These are phyloP conservation scores for Sebastes schlegelii DNA, from an alignment of 2,113 vertebrate genomes.

Conservation along the genomic window DNA sequence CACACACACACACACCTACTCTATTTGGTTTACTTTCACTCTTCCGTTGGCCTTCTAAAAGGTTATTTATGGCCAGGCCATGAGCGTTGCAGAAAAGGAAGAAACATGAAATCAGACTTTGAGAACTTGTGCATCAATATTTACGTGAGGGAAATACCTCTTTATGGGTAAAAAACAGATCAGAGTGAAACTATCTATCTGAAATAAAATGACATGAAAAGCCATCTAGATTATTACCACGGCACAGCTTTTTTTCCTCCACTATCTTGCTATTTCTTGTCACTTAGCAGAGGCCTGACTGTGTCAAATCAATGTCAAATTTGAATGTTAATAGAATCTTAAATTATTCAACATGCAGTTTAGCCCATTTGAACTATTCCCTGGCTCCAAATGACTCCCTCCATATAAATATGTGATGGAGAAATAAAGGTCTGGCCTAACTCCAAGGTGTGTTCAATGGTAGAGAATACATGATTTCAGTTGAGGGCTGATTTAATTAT, in stretches of 20 bases:
- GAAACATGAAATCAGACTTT: slow-evolving; percentile 31
- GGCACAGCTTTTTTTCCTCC: slow-evolving; percentile 38
- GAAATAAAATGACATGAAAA: slow-evolving; percentile 38
- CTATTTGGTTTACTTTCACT: slow-evolving; percentile 87
- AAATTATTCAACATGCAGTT: slow-evolving; percentile 84
- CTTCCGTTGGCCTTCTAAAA: slow-evolving; percentile 88
- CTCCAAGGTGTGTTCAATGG: slow-evolving; percentile 41
- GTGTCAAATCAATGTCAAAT: slow-evolving; percentile 86
- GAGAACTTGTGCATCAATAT: neutral
- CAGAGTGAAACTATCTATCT: slow-evolving; percentile 22
- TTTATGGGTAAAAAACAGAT: slow-evolving; percentile 22
- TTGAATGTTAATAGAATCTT: slow-evolving; percentile 86
- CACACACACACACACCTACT: slow-evolving; percentile 19
- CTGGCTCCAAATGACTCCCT: slow-evolving; percentile 68
- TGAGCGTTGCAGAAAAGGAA: slow-evolving; percentile 67
- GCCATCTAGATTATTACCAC: slow-evolving; percentile 57
- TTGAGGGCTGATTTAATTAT: slow-evolving; percentile 9
- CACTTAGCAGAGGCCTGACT: slow-evolving; percentile 65
- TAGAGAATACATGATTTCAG: slow-evolving; percentile 8
- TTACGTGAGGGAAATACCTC: neutral
- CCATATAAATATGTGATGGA: slow-evolving; percentile 74
- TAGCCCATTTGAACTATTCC: slow-evolving; percentile 80
- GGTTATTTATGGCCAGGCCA: slow-evolving; percentile 79
- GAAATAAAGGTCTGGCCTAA: slow-evolving; percentile 49
- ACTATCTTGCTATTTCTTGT: slow-evolving; percentile 49